Base-by-base conservation (phyloP, 2,888 invertebrate species). In the Anthrax anthrax region DNA sequence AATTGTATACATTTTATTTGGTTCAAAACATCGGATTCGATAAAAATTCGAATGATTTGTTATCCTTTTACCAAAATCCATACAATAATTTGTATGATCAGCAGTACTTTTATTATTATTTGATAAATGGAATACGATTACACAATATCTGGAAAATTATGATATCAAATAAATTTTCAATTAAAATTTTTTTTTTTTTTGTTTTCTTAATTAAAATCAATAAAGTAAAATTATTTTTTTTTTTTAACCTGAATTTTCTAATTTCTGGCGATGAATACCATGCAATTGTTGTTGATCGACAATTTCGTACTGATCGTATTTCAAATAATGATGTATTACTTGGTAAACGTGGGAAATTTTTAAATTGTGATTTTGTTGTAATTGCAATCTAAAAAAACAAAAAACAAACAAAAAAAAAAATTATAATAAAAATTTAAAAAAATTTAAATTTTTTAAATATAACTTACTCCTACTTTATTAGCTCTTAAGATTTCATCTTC, bases 191-290 rank as follows among this genome's bases (percentile, higher is more conserved):
- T 8, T 27, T 8, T 23, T 27, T 27, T 27, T 27, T 27, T 27
- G 9, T 27, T 27, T 1, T 27, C 9, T 8, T 27, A n/a, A n/a
- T n/a, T n/a, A n/a, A 8, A 27, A 27, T 27, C 5, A 27, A 8
- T 27, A 8, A 27, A 16, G 16, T 40, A 27, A 19, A 8, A 4
- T 16, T 23, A 14, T 18, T 40, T 10, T 36, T 18, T 18, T n/a
- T 17, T 42, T 47, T 54, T 56, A 55, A 68, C 69, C 64, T 62
- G 47, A 65, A 54, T 46, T 64, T 59, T 23, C 69, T 61, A 18
- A 63, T 60, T 52, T 71, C 73, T 2, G 72, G 71, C 1, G 74
- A 69, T 6, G 74, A 69, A 48, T 73, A 62, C 78, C 78, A 78
- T 18, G 75, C 74, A 16, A 78, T 68, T 16, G 72, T 73, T n/a